Evolutionary conservation across 2,888 invertebrate genomes (phyloP).

Genomic region (Pteria penguin): DNA sequence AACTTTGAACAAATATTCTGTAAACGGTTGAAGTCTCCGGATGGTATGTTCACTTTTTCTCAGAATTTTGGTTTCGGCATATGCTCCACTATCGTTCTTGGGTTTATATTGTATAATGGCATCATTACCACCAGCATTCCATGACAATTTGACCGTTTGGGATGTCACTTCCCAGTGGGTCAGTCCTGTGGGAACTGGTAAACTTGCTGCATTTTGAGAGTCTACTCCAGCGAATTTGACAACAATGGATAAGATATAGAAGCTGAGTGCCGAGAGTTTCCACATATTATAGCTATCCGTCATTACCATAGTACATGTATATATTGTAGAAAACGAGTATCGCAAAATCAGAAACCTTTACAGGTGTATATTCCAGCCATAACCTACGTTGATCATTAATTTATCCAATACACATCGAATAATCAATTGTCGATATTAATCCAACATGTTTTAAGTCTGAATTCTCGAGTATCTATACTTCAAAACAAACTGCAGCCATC

Average conservation of each 20-base stretch:
- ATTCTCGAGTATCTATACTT: neutral
- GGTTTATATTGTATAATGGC: slow-evolving; percentile 98
- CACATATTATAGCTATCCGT: neutral
- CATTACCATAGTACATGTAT: neutral
- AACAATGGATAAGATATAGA: neutral
- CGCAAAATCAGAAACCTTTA: neutral
- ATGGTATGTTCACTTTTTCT: slow-evolving; percentile 93
- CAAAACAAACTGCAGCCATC: neutral
- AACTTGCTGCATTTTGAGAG: neutral
- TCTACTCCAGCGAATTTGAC: neutral
- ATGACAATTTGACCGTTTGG: slow-evolving; percentile 93
- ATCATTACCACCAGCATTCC: slow-evolving; percentile 88
- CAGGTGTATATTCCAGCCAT: neutral
- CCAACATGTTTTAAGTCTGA: neutral
- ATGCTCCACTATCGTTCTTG: slow-evolving; percentile 85
- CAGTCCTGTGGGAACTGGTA: slow-evolving; percentile 88
- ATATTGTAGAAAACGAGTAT: too few relatives aligned
- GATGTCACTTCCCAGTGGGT: slow-evolving; percentile 95
- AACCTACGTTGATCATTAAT: neutral
- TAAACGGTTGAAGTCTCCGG: slow-evolving; percentile 89
- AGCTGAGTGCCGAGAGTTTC: neutral
- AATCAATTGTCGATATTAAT: neutral
- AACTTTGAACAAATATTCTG: slow-evolving; percentile 97
- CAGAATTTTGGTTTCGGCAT: slow-evolving; percentile 92
- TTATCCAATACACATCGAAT: neutral